Evolutionary conservation across 2,113 vertebrate species (phyloP).

Genomic region (Scomber scombrus): DNA sequence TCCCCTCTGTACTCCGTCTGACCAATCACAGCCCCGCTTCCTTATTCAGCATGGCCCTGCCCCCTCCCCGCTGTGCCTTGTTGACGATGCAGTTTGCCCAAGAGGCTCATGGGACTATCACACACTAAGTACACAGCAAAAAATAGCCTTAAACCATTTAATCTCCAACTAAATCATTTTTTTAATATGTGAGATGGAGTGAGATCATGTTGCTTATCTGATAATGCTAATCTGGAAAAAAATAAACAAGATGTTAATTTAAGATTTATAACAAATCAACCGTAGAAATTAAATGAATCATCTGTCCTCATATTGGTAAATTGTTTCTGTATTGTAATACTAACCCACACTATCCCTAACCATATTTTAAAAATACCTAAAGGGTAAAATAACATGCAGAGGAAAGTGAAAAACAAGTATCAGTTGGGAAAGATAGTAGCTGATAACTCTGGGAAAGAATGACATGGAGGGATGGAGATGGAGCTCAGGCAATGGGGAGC

Average conservation of each 20-base stretch:
- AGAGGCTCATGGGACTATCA: constrained; percentile 71
- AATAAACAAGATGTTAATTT: not conserved
- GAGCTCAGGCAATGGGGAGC: constrained; percentile 1
- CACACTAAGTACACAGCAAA: constrained; percentile 31
- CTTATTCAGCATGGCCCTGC: constrained; percentile 67
- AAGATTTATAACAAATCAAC: not conserved
- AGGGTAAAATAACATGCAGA: not conserved
- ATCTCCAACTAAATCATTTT: not conserved
- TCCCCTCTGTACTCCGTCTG: constrained; percentile 15
- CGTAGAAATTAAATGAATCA: not conserved
- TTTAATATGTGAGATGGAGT: not conserved
- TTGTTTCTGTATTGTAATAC: not conserved
- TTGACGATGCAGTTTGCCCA: constrained; percentile 58
- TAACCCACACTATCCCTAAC: too few species aligned
- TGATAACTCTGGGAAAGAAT: not conserved
- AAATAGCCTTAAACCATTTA: constrained; percentile 44
- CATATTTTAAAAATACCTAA: not conserved
- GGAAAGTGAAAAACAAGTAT: not conserved
- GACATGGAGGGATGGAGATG: not conserved
- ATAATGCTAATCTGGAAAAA: too few species aligned
- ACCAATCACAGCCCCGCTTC: constrained; percentile 75
- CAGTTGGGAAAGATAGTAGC: not conserved
- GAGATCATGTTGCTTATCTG: not conserved
- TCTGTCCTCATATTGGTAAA: not conserved
- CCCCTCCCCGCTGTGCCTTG: constrained; percentile 10